phyloP scores from a whole-genome alignment of 2,888 invertebrate genomes.

The Lypha dubia region DNA sequence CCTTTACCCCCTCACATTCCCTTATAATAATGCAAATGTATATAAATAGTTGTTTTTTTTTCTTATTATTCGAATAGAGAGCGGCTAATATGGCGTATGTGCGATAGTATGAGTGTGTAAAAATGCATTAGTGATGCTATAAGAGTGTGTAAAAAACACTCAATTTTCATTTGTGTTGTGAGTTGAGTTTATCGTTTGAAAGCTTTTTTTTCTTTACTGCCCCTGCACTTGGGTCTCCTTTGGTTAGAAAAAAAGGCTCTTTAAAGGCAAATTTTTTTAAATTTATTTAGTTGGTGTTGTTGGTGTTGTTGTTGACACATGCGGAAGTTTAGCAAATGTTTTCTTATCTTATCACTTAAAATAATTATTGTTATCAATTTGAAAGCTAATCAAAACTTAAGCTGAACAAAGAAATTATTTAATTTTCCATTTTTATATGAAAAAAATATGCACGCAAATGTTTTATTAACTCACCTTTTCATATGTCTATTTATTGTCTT shows the following conservation, averaged over 20 bases:
- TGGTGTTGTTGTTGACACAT: constrained; percentile 26
- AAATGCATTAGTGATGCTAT: background rate
- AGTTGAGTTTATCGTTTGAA: constrained; percentile 1
- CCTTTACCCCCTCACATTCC: constrained; percentile 27
- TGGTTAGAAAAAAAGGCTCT: constrained; percentile 1
- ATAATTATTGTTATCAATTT: constrained; percentile 21
- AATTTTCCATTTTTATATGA: background rate
- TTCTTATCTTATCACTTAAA: constrained; percentile 46
- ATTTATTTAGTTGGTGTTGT: too few relatives aligned
- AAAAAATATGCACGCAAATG: background rate
- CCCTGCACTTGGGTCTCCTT: constrained; percentile 10
- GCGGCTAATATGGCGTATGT: background rate
- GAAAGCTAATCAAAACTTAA: background rate
- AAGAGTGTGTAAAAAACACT: constrained; percentile 26
- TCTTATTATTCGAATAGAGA: background rate
- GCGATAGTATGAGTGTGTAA: constrained; percentile 12
- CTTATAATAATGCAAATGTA: background rate
- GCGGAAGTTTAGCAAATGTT: constrained; percentile 39
- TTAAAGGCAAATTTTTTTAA: constrained; percentile 33
- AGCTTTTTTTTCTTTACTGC: constrained; percentile 51
- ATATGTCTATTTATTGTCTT: background rate
- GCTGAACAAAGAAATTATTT: constrained; percentile 22
- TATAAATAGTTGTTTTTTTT: constrained; percentile 22
- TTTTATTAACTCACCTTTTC: constrained; percentile 26
- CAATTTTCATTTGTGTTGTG: constrained; percentile 23